Percentiles rank a stretch among this genome's conserved stretches.
phyloP scores from a whole-genome alignment of 23 tunicate species.

The Clavelina lepadiformis region DNA sequence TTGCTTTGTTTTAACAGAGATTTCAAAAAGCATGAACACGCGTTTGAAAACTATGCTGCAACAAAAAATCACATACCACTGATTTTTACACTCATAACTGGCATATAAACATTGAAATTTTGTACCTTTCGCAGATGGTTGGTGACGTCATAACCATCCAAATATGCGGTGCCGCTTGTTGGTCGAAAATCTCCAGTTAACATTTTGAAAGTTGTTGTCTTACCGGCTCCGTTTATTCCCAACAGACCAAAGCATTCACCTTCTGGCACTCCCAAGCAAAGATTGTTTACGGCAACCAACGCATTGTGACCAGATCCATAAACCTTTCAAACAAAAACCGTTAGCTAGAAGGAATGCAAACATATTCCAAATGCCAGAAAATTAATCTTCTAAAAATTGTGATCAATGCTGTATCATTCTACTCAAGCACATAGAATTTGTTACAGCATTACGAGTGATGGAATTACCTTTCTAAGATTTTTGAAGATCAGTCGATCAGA shows the following conservation, averaged over 20 bases:
- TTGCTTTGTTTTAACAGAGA: no score
- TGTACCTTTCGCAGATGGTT: conserved; percentile 26
- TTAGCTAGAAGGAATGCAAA: no score
- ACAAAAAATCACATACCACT: no score
- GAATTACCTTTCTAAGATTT: conserved; percentile 71
- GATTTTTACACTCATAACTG: no score
- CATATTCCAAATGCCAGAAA: no score
- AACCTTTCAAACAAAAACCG: conserved; percentile 4
- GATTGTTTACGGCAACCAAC: conserved; percentile 66
- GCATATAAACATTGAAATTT: no score
- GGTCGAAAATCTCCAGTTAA: conserved; percentile 82
- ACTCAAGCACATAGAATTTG: no score
- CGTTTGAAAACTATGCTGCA: no score
- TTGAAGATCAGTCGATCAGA: conserved; percentile 42
- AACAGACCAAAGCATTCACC: conserved; percentile 95
- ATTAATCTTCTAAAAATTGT: no score
- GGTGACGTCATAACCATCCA: conserved; percentile 61
- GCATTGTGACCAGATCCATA: not conserved
- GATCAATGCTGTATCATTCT: no score
- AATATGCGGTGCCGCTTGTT: conserved; percentile 72
- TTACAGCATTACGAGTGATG: no score
- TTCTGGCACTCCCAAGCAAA: conserved; percentile 58
- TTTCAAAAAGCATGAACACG: no score
- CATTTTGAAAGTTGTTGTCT: conserved; percentile 98
- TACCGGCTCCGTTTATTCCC: conserved; percentile 99